These are phyloP conservation scores for Bufotes viridis DNA, from an alignment of 2,797 vertebrate species.

Conservation along the genomic window DNA sequence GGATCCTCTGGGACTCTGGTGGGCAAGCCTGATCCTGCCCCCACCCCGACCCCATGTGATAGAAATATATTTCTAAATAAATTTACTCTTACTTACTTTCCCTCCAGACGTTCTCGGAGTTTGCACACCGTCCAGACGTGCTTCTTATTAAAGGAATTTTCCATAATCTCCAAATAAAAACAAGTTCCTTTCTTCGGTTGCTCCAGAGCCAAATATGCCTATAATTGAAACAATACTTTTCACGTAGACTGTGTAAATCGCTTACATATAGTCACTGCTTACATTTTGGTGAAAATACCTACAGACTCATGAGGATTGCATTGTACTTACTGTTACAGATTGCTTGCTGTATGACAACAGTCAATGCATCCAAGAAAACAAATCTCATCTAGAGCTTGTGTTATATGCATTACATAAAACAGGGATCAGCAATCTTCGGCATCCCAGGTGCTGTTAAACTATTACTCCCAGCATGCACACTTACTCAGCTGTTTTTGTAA, in stretches of 20 bases:
- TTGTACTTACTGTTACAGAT: background rate
- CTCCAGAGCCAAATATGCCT: background rate
- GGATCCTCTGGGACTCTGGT: no score
- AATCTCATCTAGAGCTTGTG: no score
- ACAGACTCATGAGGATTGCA: no score
- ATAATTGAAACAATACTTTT: conserved; percentile 31
- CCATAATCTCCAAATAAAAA: conserved; percentile 39
- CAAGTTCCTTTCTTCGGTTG: background rate
- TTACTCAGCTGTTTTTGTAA: no score
- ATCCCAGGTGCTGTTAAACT: no score
- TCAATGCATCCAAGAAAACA: background rate
- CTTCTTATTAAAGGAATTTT: conserved; percentile 26
- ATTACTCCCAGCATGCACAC: no score
- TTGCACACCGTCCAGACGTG: conserved; percentile 3
- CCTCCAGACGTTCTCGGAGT: background rate
- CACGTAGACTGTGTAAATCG: background rate
- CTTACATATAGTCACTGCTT: no score
- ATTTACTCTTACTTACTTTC: background rate
- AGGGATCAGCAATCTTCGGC: no score
- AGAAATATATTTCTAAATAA: conserved; percentile 24
- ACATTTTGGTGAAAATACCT: background rate
- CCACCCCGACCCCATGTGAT: background rate
- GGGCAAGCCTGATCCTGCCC: no score
- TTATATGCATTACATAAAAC: no score
- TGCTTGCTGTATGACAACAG: background rate